A percentile compares a stretch with the other conserved stretches of the same genome.
These are phyloP conservation scores for Nasonia vitripennis DNA, from an alignment of 1,140 invertebrate species.

Conservation along the genomic window DNA sequence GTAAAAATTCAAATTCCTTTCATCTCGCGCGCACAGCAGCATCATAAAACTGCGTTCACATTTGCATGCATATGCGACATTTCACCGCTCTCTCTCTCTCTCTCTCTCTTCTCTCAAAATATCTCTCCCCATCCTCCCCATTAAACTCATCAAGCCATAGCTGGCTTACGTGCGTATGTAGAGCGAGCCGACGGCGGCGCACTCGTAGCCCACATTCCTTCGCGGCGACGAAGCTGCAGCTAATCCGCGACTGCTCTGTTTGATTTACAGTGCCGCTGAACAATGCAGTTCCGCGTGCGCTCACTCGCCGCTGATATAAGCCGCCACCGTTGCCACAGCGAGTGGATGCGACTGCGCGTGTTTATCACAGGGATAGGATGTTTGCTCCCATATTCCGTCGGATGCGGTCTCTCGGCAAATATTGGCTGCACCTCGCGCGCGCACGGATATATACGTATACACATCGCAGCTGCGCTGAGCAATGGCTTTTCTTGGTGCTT, in stretches of 20 bases:
- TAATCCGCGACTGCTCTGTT: neutral
- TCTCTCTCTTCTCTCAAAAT: neutral
- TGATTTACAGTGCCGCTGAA: neutral
- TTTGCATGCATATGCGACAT: neutral
- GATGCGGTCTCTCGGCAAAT: constrained; percentile 5
- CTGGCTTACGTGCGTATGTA: neutral
- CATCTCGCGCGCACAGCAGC: too few relatives aligned
- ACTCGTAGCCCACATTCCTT: neutral
- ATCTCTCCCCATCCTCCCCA: neutral
- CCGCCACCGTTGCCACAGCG: neutral
- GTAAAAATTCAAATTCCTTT: neutral
- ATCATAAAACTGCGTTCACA: neutral
- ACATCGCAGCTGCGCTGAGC: too few relatives aligned
- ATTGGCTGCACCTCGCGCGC: neutral
- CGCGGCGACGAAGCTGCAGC: neutral
- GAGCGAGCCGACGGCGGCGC: too few relatives aligned
- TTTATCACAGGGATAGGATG: neutral
- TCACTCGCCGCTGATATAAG: too few relatives aligned
- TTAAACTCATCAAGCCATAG: neutral
- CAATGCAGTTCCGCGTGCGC: neutral
- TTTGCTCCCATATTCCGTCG: neutral
- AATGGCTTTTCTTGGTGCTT: too few relatives aligned
- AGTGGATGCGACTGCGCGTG: neutral
- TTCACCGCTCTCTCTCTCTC: neutral
- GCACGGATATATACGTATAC: neutral